Evolutionary conservation across 2,113 vertebrate genomes (phyloP).

Genomic region (Apus apus): DNA sequence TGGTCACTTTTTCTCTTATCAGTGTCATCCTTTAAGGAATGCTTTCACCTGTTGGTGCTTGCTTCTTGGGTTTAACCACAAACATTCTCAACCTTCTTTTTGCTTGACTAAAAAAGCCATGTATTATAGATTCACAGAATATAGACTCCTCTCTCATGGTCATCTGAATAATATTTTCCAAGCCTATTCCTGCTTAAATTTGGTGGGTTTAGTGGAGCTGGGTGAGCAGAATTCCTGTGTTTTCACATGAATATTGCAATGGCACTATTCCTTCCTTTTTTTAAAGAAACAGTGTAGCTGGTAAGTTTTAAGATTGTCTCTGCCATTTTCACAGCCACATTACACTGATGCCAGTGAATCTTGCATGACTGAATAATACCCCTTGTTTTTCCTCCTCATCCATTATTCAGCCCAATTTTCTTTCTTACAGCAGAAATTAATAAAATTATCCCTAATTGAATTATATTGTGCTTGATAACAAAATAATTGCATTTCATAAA

Average conservation of each 20-base stretch:
- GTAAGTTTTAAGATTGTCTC: not conserved
- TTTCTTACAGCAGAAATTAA: not conserved
- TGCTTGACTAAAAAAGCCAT: not conserved
- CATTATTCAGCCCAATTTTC: not conserved
- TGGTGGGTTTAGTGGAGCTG: accelerated
- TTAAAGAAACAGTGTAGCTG: not conserved
- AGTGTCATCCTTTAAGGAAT: not conserved
- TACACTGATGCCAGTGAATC: not conserved
- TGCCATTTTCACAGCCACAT: not conserved
- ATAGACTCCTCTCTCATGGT: not conserved
- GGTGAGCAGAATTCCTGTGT: not conserved
- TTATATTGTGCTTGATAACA: not conserved
- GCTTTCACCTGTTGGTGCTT: not conserved
- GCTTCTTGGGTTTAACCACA: not conserved
- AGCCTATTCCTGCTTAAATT: not conserved
- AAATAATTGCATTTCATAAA: not conserved
- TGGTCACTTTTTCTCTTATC: not conserved
- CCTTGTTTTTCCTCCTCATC: not conserved
- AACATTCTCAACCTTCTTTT: not conserved
- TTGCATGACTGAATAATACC: not conserved
- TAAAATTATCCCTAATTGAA: not conserved
- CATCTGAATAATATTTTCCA: not conserved
- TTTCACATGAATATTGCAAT: not conserved
- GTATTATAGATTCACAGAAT: not conserved
- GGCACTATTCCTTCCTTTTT: not conserved